Percentiles rank a stretch among this genome's conserved stretches.
Conservation (phyloP, 2,797 vertebrate genomes). For the Petrocephalus schoutedeni region DNA sequence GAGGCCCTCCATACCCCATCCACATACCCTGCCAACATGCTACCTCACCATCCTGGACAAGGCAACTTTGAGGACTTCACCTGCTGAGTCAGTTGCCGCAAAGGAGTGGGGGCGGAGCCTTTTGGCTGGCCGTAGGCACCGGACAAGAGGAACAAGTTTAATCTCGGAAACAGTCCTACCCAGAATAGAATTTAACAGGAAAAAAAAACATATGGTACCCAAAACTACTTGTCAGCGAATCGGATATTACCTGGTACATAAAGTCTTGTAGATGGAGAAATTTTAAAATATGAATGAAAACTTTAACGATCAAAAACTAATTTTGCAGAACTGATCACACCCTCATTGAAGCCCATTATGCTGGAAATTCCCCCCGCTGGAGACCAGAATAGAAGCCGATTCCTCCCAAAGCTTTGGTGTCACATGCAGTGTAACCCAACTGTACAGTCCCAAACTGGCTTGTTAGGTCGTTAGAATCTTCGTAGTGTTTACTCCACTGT, state of each 20-base stretch:
- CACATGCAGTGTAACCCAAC: constrained; percentile 49
- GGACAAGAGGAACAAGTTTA: constrained; percentile 45
- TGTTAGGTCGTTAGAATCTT: constrained; percentile 41
- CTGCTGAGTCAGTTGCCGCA: constrained; percentile 66
- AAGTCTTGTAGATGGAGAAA: neutral
- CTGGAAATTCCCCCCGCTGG: constrained; percentile 41
- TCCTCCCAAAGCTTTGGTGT: constrained; percentile 47
- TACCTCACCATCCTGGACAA: constrained; percentile 97
- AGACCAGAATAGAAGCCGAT: constrained; percentile 36
- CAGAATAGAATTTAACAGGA: constrained; percentile 30
- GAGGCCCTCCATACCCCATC: constrained; percentile 88
- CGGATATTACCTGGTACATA: constrained; percentile 22
- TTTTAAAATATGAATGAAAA: neutral
- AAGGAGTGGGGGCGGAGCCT: constrained; percentile 33
- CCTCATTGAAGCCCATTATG: neutral
- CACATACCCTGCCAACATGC: constrained; percentile 94
- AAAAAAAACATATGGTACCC: neutral
- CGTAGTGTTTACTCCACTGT: constrained; percentile 55
- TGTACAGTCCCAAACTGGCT: constrained; percentile 41
- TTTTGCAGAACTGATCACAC: neutral
- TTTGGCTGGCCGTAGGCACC: constrained; percentile 48
- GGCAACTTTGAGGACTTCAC: constrained; percentile 98
- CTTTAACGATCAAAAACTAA: neutral
- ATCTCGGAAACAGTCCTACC: constrained; percentile 38
- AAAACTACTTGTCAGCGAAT: constrained; percentile 15